These are phyloP conservation scores for Esox lucius DNA, from an alignment of 2,797 vertebrate species.

Conservation along the genomic window DNA sequence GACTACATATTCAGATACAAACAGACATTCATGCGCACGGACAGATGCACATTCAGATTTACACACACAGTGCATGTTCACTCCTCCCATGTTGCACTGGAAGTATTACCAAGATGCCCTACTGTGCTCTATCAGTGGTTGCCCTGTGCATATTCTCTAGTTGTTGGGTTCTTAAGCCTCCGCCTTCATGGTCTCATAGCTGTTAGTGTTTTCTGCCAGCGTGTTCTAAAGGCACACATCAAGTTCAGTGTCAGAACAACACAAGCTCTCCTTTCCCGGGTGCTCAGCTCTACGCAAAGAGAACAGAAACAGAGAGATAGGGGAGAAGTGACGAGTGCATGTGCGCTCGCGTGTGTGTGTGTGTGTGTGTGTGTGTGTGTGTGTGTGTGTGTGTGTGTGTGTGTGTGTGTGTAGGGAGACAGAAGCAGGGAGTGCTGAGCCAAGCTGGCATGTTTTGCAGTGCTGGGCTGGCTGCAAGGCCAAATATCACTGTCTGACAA, in stretches of 20 bases:
- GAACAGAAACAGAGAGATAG: slow-evolving; percentile 4
- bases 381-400: neutral
- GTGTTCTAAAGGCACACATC: slow-evolving; percentile 3
- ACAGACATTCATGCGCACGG: slow-evolving; percentile 24
- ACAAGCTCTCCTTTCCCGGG: slow-evolving; percentile 41
- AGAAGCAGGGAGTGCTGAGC: neutral
- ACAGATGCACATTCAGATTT: neutral
- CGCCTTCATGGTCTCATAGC: neutral
- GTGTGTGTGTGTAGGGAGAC: neutral
- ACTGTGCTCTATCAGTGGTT: neutral
- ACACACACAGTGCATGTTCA: slow-evolving; percentile 37
- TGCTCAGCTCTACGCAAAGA: slow-evolving; percentile 24
- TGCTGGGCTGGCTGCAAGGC: slow-evolving; percentile 37
- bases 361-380: neutral
- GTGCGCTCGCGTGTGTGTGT: too few species aligned
- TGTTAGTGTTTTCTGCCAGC: neutral
- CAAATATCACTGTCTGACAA: slow-evolving; percentile 28
- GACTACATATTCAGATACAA: slow-evolving; percentile 33
- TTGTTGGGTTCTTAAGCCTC: neutral
- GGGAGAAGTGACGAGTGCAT: neutral
- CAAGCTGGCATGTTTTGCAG: slow-evolving; percentile 10
- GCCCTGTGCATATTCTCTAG: neutral
- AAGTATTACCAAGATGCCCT: slow-evolving; percentile 1
- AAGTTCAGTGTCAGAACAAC: slow-evolving; percentile 36
- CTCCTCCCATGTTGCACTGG: slow-evolving; percentile 7